Percentiles rank a stretch among this genome's conserved stretches.
These are phyloP conservation scores for Gari tellinella DNA, from an alignment of 2,888 invertebrate species.

Conservation along the genomic window DNA sequence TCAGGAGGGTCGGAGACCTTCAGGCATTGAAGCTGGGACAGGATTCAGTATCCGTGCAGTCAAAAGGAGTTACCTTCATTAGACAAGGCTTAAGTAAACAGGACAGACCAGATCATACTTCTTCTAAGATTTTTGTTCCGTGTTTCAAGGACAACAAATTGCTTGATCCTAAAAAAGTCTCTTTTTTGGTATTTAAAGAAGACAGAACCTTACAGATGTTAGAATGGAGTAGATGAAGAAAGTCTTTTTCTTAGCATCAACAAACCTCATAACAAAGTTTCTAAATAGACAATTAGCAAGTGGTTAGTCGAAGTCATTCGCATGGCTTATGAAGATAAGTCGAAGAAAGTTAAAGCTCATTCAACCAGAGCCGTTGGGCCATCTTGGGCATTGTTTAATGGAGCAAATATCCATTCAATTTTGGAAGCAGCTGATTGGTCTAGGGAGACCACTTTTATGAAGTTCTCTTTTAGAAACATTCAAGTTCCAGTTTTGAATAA, in stretches of 20 bases:
- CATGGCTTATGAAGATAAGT: slow-evolving; percentile 7
- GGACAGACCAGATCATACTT: slow-evolving; percentile 5
- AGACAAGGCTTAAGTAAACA: slow-evolving; percentile 5
- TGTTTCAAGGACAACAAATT: slow-evolving; percentile 8
- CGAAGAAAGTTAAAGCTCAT: slow-evolving; percentile 7
- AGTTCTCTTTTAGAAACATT: not conserved
- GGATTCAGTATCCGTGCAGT: not conserved
- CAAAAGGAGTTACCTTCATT: not conserved
- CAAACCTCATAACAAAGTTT: not conserved
- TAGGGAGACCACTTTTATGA: slow-evolving; percentile 1
- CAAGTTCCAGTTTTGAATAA: not conserved
- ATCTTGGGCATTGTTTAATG: slow-evolving; percentile 14
- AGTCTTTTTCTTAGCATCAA: slow-evolving; percentile 9
- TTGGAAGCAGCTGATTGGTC: slow-evolving; percentile 8
- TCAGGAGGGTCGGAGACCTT: slow-evolving; percentile 5
- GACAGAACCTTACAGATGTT: slow-evolving; percentile 9
- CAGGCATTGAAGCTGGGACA: slow-evolving; percentile 3
- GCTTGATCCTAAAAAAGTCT: slow-evolving; percentile 18
- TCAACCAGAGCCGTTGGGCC: slow-evolving; percentile 11
- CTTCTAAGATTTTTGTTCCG: slow-evolving; percentile 10
- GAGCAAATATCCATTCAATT: not conserved
- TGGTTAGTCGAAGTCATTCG: slow-evolving; percentile 12
- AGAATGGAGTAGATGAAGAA: not conserved
- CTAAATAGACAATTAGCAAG: not conserved
- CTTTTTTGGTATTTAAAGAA: slow-evolving; percentile 11